Evolutionary conservation across 1,140 invertebrate species (phyloP).

Genomic region (Drosophila persimilis): DNA sequence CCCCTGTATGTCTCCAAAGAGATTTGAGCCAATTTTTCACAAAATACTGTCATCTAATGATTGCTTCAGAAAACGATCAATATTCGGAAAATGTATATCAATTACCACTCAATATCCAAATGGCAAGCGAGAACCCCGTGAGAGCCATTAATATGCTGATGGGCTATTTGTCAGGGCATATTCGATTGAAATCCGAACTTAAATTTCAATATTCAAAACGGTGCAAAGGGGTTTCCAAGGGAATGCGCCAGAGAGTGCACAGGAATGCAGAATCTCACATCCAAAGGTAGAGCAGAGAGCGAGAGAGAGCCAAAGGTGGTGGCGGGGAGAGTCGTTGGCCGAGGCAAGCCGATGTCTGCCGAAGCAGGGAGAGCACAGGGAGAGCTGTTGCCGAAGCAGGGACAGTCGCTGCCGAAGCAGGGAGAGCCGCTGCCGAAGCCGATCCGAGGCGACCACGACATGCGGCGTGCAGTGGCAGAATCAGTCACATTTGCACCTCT

Average conservation of each 20-base stretch:
- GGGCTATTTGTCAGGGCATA: constrained; percentile 39
- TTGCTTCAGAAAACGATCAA: constrained; percentile 1
- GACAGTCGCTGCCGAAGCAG: background rate
- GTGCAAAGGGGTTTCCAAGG: constrained; percentile 9
- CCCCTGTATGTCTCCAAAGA: no score
- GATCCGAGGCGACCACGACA: constrained; percentile 44
- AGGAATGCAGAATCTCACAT: background rate
- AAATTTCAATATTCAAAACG: constrained; percentile 40
- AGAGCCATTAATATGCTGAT: constrained; percentile 32
- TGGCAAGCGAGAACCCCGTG: background rate
- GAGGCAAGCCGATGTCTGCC: no score
- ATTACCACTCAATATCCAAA: background rate
- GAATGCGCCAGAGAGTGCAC: constrained; percentile 2
- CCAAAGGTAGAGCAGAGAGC: no score
- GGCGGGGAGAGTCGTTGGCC: no score
- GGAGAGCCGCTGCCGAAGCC: background rate
- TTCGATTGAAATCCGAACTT: constrained; percentile 38
- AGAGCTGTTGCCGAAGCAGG: background rate
- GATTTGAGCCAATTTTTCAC: background rate
- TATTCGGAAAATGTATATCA: constrained; percentile 18
- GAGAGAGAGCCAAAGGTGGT: no score
- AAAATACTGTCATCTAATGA: background rate
- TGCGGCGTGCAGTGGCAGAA: constrained; percentile 48
- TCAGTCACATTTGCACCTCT: constrained; percentile 65
- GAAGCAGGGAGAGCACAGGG: no score